phyloP scores from a whole-genome alignment of 1,140 invertebrate genomes.

The Delia radicum region DNA sequence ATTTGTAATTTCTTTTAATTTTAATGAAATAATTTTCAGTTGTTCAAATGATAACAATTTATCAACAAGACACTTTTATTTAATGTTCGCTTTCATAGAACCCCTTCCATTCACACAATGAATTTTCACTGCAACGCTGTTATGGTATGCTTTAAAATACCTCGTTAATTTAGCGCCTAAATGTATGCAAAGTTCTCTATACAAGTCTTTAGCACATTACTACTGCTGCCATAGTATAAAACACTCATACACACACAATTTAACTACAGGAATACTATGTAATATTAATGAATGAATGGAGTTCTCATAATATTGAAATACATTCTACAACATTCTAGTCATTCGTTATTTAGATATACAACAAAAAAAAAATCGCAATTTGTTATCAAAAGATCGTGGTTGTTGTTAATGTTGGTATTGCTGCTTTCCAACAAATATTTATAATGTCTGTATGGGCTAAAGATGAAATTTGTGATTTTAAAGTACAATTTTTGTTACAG shows the following conservation, averaged over 20 bases:
- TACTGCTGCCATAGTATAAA: neutral
- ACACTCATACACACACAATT: neutral
- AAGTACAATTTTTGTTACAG: no score
- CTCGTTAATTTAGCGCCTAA: neutral
- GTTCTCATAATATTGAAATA: neutral
- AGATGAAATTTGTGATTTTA: no score
- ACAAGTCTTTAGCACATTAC: neutral
- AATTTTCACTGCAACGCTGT: neutral
- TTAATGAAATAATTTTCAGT: neutral
- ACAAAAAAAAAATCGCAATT: neutral
- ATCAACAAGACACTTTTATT: constrained; percentile 4
- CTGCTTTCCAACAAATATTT: neutral
- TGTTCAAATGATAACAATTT: neutral
- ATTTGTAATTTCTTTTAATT: neutral
- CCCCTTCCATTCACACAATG: neutral
- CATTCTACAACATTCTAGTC: neutral
- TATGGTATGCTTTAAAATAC: neutral
- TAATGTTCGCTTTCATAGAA: neutral
- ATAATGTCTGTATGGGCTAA: neutral
- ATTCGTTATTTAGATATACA: neutral
- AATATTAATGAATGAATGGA: neutral
- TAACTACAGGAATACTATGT: neutral
- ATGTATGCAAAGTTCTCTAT: neutral
- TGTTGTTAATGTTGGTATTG: neutral
- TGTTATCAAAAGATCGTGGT: neutral